Evolutionary conservation across 2,888 invertebrate species (phyloP), one percentile per base, ranked within the genome.

Genomic region (Lysandra bellargus): DNA sequence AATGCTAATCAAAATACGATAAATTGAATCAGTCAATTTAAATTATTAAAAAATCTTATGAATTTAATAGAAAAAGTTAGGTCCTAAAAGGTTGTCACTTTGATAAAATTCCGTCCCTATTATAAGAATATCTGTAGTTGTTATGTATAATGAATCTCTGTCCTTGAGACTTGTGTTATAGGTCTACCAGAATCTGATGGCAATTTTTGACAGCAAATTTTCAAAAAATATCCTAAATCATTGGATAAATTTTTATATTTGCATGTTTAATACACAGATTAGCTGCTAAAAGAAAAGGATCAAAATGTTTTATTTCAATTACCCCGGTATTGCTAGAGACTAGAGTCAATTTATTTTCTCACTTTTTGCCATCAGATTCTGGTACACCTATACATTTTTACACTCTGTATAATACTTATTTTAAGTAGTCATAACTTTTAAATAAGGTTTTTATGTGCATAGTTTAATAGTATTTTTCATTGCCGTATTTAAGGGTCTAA

Each of bases 371-470:
- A 23, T 23, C 23, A 23, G 23, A 23, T 23, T 23, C 23, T 23
- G 23, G 23, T 23, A 23, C 23, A 23, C 23, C 23, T 23, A 23
- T 23, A 30, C n/a, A 3, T 49, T 23, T 75, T 49, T 49, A 44
- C 49, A 30, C n/a, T 60, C n/a, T 61, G 6, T 61, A 30, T 61
- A 23, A 23, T 61, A 61, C 23, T 2, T 64, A 61, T 2, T 61
- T n/a, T 61, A 64, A 64, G 64, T 64, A 64, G 2, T 30, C 64
- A 6, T 76, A 57, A 76, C 53, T 30, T 76, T 53, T 53, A 69
- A 33, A 30, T 33, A 57, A 17, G 49, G 6, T 76, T 49, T 76
- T 53, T 12, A 33, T 57, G 14, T 49, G 40, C 53, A 75, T 30
- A 64, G 4, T 64, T 64, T 37, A 3, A 3, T 37, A 37, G 37